Base-by-base conservation (phyloP, 2,797 vertebrate species). In the Capromys pilorides region DNA sequence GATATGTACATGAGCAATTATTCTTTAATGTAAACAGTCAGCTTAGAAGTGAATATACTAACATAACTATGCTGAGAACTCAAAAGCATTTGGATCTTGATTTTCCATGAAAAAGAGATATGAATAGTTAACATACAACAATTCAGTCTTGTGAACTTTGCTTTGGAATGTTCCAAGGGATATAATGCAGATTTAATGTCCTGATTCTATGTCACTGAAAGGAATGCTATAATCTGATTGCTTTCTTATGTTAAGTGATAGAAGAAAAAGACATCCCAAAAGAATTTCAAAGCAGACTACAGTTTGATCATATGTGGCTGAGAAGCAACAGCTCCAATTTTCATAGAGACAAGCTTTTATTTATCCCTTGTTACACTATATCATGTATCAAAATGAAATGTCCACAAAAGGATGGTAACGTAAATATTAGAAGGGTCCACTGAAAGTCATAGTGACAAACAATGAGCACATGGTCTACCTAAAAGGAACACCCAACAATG, bases 171-270 rank as follows among this genome's bases (percentile, higher is more conserved):
- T 71, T 89, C 51, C 80, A 3, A 83, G 69, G 83, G 69, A 93
- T 54, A 49, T 1, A 4, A 4, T 49, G 84, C 57, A 22, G 28
- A 67, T 69, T 79, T 83, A 91, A 91, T 14, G 85, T 91, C 84
- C n/a, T 82, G 45, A 71, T 71, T 88, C 26, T 88, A 8, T 84
- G 88, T 88, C 79, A 78, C 73, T 93, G 83, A 11, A 92, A 89
- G 13, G 82, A 90, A 67, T 88, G 18, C 21, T 88, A 85, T 80
- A 45, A 88, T 54, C 61, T 39, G 36, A 69, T 82, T 19, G 24
- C 64, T 61, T n/a, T 31, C 51, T 24, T 54, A 14, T 39, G 26
- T 16, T 90, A 75, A 49, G 81, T 75, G 24, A 57, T 67, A 79
- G 62, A 80, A 77, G 26, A 82, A 93, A 93, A 39, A 33, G 3